phyloP scores from a whole-genome alignment of 2,113 vertebrate genomes.

The Archocentrus centrarchus region DNA sequence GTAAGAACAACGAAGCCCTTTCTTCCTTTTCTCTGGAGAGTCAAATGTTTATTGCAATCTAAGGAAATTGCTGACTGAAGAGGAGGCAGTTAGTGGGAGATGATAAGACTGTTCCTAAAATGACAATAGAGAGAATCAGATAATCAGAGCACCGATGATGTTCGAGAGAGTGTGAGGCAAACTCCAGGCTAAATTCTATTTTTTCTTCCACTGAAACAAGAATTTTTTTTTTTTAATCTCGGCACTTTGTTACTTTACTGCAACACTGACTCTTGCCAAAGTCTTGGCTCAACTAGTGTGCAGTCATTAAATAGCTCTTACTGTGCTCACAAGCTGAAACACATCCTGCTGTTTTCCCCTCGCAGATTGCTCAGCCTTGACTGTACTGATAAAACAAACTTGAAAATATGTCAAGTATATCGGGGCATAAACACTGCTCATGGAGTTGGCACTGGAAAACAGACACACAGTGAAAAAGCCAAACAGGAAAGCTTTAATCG shows the following conservation, averaged over 20 bases:
- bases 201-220: background rate
- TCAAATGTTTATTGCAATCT: background rate
- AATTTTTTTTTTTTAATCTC: background rate
- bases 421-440: conserved; percentile 48
- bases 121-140: background rate
- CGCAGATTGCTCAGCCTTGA: conserved; percentile 24
- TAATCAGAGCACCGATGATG: background rate
- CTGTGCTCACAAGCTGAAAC: background rate
- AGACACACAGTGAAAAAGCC: conserved; percentile 9
- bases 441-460: conserved; percentile 9
- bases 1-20: background rate
- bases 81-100: background rate
- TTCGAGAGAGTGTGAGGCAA: background rate
- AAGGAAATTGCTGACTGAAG: background rate
- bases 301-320: conserved; percentile 18
- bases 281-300: background rate
- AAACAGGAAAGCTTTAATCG: conserved; percentile 72
- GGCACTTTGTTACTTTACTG: background rate
- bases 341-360: conserved; percentile 21
- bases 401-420: conserved; percentile 44
- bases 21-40: background rate
- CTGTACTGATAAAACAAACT: conserved; percentile 50
- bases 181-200: background rate
- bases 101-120: background rate
- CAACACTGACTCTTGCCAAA: background rate